Evolutionary conservation across 2,888 invertebrate species (phyloP).

Genomic region (Aspidiotus rigidus): DNA sequence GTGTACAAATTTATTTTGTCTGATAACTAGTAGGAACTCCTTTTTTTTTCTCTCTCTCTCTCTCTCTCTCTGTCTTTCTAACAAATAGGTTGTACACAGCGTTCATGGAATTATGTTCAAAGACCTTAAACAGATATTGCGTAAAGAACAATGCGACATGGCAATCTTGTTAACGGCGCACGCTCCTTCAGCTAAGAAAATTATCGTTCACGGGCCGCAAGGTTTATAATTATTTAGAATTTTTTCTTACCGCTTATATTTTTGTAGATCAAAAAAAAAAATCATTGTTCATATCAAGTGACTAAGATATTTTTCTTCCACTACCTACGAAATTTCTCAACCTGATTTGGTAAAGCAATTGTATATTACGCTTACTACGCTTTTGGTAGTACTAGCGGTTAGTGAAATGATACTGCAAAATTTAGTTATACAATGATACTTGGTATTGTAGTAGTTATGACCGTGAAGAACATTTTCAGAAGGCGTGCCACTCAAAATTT

Average conservation of each 20-base stretch:
- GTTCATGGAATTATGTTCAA: constrained; percentile 99
- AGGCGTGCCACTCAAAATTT: no score
- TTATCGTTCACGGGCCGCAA: constrained; percentile 89
- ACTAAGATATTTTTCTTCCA: constrained; percentile 5
- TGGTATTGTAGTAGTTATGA: no score
- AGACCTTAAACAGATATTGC: constrained; percentile 93
- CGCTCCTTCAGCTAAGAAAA: constrained; percentile 98
- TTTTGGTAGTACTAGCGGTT: no score
- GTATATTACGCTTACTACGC: no score
- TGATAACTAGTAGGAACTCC: not conserved
- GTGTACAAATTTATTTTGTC: not conserved
- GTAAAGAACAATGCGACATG: constrained; percentile 98
- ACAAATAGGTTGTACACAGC: constrained; percentile 77
- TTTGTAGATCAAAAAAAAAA: no score
- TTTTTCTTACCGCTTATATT: no score
- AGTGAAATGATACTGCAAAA: no score
- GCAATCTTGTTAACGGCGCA: constrained; percentile 95
- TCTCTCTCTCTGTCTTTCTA: not conserved
- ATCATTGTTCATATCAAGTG: no score
- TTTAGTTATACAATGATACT: no score
- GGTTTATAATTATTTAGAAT: constrained; percentile 45
- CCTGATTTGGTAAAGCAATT: no score
- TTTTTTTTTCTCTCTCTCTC: no score
- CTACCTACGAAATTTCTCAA: not conserved
- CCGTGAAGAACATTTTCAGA: no score